Evolutionary conservation across 2,888 invertebrate genomes (phyloP), one percentile per base, ranked within the genome.

Genomic region (Drosophila eohydei): DNA sequence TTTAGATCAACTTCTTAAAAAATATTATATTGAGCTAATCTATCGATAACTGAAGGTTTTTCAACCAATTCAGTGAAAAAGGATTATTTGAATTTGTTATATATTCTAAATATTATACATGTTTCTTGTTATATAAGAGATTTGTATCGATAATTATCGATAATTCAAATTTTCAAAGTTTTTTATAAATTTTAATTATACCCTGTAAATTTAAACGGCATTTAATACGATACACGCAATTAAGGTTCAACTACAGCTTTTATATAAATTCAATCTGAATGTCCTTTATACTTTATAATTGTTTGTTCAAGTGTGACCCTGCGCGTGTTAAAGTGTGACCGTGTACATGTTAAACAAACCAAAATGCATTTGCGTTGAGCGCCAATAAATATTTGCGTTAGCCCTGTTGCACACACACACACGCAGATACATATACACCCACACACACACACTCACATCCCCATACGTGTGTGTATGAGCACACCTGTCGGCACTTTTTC

Each of bases 301-400:
- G 21, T 16, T 16, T 50, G 50, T 34, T 12, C 8, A 48, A 48
- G 50, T 55, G 8, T 46, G 30, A 6, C 40, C 40, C 11, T 41
- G 41, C 30, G 32, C 30, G 3, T 16, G 21, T 48, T 46, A 14
- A 6, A 34, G 21, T 26, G 16, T 26, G 9, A 52, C 40, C 54
- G 44, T 48, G 36, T 50, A 36, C 26, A 43, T 50, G 48, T 68
- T 65, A 36, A 68, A 60, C 52, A 72, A 69, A 63, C 48, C 52
- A 54, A 68, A 74, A 71, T 70, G 58, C 55, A 77, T 64, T 74
- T 76, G 65, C 55, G 65, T 44, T 30, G 66, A 54, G 51, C 16
- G 68, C 32, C 60, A 75, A 81, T 74, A 83, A 80, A 85, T 83
- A 80, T 85, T 85, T 80, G 62, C 60, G 21, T 76, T 80, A 58